Conservation (phyloP, 2,113 vertebrate species). For the Poeciliopsis prolifica region DNA sequence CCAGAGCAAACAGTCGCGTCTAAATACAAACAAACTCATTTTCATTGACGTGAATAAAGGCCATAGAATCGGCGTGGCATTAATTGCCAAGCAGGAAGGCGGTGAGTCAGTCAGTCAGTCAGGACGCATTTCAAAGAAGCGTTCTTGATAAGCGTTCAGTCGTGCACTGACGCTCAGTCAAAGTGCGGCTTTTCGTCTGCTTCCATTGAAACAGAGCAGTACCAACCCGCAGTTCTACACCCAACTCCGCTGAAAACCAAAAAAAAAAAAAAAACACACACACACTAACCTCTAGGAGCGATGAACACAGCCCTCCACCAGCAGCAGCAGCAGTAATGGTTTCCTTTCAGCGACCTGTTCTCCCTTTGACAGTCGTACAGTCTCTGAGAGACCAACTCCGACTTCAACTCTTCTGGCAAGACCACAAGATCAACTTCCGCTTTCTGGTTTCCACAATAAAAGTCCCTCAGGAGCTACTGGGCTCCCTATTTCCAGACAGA, state of each 20-base stretch:
- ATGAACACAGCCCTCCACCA: no score
- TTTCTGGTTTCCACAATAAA: constrained; percentile 1
- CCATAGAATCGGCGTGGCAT: neutral
- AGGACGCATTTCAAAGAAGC: neutral
- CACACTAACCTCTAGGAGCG: neutral
- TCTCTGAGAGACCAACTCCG: neutral
- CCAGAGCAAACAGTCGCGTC: no score
- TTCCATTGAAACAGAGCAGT: neutral
- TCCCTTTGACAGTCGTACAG: constrained; percentile 2
- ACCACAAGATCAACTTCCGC: constrained; percentile 17
- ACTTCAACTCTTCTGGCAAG: constrained; percentile 13
- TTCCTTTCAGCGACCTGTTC: constrained; percentile 4
- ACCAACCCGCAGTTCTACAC: neutral
- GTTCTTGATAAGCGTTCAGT: neutral
- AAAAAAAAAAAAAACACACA: no score
- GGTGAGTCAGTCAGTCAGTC: neutral
- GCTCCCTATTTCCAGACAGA: neutral
- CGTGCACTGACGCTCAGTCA: neutral
- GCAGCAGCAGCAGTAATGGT: neutral
- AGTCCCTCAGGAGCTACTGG: rapidly evolving
- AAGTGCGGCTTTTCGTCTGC: no score
- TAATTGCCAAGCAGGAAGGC: neutral
- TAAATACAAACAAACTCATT: neutral
- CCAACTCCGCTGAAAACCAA: neutral
- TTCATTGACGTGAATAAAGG: neutral